Conservation (phyloP, 30 jellyfish, hydroid and myxozoan genomes). For the Catostylus mosaicus region DNA sequence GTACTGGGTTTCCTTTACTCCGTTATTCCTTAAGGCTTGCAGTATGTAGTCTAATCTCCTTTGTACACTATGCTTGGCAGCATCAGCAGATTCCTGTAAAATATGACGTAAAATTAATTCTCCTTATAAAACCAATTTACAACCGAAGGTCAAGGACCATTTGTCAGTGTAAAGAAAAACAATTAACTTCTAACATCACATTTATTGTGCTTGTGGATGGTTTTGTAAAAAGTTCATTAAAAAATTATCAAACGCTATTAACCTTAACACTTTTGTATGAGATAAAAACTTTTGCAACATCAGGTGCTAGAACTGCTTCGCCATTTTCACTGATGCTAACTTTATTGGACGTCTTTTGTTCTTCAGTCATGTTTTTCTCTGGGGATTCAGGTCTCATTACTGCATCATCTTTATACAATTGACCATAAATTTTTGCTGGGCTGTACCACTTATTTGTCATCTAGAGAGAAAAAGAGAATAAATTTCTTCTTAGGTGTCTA, state of each 20-base stretch:
- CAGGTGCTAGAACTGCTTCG: constrained; percentile 73
- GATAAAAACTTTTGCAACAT: constrained; percentile 54
- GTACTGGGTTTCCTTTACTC: constrained; percentile 56
- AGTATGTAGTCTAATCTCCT: constrained; percentile 80
- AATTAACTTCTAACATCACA: background rate
- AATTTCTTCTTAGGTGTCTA: too few species aligned
- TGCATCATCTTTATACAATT: constrained; percentile 22
- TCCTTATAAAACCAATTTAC: background rate
- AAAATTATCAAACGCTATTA: background rate
- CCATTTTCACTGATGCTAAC: constrained; percentile 61
- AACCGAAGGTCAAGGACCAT: background rate
- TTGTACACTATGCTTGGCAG: constrained; percentile 78
- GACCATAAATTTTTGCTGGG: constrained; percentile 28
- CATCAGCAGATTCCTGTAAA: constrained; percentile 81
- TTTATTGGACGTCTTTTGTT: constrained; percentile 5
- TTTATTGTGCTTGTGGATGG: background rate
- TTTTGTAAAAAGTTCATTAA: too few species aligned
- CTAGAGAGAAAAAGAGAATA: background rate
- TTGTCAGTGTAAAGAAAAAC: too few species aligned
- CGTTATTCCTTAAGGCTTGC: constrained; percentile 75
- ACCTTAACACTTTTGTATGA: constrained; percentile 67
- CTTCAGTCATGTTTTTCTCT: background rate
- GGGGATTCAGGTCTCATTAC: background rate
- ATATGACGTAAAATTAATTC: too few species aligned
- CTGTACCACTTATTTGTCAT: constrained; percentile 43